These are phyloP conservation scores for Canis aureus DNA, from an alignment of 2,113 vertebrate genomes.

Conservation along the genomic window DNA sequence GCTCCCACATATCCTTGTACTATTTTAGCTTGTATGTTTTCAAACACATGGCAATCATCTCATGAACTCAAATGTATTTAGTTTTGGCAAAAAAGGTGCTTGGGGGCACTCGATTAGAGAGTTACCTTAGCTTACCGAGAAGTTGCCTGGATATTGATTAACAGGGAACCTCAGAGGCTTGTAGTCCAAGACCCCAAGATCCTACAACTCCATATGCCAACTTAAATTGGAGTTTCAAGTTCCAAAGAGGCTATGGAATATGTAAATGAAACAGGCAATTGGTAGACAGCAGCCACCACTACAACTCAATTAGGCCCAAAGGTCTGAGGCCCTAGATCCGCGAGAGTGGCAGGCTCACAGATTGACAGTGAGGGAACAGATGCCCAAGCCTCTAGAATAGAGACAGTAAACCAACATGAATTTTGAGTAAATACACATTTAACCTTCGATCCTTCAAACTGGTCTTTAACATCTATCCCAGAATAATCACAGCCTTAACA, in stretches of 20 bases:
- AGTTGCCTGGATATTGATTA: not conserved
- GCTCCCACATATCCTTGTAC: not conserved
- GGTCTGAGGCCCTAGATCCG: not conserved
- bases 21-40: not conserved
- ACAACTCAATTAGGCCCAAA: not conserved
- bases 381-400: not conserved
- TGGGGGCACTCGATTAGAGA: not conserved
- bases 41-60: not conserved
- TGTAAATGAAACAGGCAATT: not conserved
- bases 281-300: not conserved
- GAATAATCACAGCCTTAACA: not conserved
- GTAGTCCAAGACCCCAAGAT: not conserved
- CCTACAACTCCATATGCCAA: not conserved
- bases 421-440: not conserved
- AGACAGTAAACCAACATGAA: not conserved
- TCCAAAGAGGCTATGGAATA: not conserved
- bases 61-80: not conserved
- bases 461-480: not conserved
- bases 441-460: too few relatives aligned
- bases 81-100: not conserved
- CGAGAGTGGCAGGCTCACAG: not conserved
- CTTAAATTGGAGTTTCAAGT: not conserved
- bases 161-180: not conserved
- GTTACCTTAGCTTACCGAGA: not conserved
- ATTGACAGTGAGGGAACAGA: not conserved